Percentiles rank a stretch among this genome's conserved stretches.
These are phyloP conservation scores for Hestina assimilis DNA, from an alignment of 1,140 invertebrate species.

Conservation along the genomic window DNA sequence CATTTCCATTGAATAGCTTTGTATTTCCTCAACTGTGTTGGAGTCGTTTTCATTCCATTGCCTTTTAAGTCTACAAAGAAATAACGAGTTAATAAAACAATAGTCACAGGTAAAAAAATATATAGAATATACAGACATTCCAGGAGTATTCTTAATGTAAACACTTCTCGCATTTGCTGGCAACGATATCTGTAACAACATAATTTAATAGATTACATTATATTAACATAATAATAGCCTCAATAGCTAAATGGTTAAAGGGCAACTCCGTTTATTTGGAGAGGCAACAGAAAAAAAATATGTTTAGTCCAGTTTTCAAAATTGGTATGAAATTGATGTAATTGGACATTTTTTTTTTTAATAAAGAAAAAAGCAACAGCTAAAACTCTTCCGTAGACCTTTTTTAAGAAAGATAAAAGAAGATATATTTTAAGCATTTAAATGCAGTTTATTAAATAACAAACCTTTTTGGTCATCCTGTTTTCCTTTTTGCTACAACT, in stretches of 20 bases:
- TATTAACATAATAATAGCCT: neutral
- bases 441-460: neutral
- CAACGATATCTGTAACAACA: conserved; percentile 32
- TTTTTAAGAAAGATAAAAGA: too few relatives aligned
- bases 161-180: conserved; percentile 38
- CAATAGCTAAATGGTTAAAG: neutral
- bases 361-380: too few relatives aligned
- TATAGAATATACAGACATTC: neutral
- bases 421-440: neutral
- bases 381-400: too few relatives aligned
- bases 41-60: conserved; percentile 5
- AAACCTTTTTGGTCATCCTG: conserved; percentile 4
- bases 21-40: conserved; percentile 6
- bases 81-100: neutral
- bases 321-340: too few relatives aligned
- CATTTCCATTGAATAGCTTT: conserved; percentile 24
- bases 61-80: neutral
- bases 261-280: too few relatives aligned
- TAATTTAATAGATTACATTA: neutral
- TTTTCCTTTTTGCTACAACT: neutral
- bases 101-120: too few relatives aligned
- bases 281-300: too few relatives aligned
- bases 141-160: neutral
- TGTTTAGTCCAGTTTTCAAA: too few relatives aligned
- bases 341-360: too few relatives aligned